These are phyloP conservation scores for Zaprionus inermis DNA, from an alignment of 1,140 invertebrate species.

Conservation along the genomic window DNA sequence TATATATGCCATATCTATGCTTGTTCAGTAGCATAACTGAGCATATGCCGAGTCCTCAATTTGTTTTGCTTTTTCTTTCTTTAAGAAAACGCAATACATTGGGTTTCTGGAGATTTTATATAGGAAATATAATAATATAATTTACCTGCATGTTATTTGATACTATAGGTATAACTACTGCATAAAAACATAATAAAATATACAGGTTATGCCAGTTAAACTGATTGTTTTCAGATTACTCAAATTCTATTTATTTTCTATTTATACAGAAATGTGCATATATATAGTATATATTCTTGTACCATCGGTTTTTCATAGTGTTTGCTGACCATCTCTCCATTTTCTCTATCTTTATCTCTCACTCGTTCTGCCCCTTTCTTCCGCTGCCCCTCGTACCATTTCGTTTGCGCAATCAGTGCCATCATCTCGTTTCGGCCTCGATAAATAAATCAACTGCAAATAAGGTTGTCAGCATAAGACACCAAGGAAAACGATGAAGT, in stretches of 20 bases:
- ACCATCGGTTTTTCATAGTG: no score
- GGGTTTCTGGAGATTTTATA: no score
- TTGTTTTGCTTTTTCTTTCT: neutral
- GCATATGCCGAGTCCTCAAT: neutral
- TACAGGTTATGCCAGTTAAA: no score
- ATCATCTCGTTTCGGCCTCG: neutral
- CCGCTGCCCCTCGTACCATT: neutral
- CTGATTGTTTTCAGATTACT: no score
- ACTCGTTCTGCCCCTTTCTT: neutral
- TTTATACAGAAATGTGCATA: no score
- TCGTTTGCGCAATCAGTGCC: neutral
- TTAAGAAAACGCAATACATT: neutral
- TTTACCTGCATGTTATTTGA: no score
- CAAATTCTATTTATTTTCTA: no score
- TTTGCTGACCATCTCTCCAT: neutral
- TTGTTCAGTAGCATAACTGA: neutral
- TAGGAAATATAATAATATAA: no score
- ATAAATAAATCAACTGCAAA: constrained; percentile 40
- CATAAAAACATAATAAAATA: no score
- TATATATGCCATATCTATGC: no score
- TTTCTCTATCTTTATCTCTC: neutral
- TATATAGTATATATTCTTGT: no score
- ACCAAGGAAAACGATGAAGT: neutral
- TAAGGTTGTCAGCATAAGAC: constrained; percentile 33
- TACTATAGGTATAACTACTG: no score